These are phyloP conservation scores for Helicoverpa armigera DNA, from an alignment of 1,140 invertebrate species.

Conservation along the genomic window DNA sequence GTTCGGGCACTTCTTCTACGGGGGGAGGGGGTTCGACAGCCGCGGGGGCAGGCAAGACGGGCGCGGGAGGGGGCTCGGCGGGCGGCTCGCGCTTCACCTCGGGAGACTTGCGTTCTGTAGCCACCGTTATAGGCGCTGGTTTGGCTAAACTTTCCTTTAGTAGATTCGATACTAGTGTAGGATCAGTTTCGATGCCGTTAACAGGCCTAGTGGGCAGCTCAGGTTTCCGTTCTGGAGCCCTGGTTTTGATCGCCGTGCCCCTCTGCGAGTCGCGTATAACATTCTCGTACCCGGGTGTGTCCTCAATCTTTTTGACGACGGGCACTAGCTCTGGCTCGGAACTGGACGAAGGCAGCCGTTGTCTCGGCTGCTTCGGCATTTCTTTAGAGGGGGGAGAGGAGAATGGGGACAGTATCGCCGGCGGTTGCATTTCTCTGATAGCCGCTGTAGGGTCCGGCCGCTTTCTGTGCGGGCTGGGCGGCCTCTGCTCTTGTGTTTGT, in stretches of 20 bases:
- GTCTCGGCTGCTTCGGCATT: conserved; percentile 62
- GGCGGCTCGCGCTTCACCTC: conserved; percentile 72
- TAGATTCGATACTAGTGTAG: conserved; percentile 81
- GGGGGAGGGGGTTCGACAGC: conserved; percentile 50
- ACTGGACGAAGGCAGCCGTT: conserved; percentile 64
- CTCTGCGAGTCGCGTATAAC: conserved; percentile 76
- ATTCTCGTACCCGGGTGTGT: conserved; percentile 80
- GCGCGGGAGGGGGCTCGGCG: conserved; percentile 45
- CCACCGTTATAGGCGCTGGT: conserved; percentile 76
- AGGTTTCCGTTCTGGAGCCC: conserved; percentile 63
- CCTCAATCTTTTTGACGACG: conserved; percentile 81
- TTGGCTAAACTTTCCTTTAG: conserved; percentile 83
- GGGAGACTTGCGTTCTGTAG: conserved; percentile 72
- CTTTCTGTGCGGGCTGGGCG: conserved; percentile 71
- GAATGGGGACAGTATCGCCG: conserved; percentile 80
- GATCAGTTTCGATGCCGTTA: conserved; percentile 84
- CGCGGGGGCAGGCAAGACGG: conserved; percentile 44
- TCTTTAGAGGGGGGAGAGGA: conserved; percentile 75
- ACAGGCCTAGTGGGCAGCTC: conserved; percentile 62
- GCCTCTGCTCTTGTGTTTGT: conserved; percentile 54
- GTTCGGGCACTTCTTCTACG: conserved; percentile 64
- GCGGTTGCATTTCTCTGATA: conserved; percentile 79
- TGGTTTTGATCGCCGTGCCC: conserved; percentile 65
- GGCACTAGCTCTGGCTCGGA: conserved; percentile 78
- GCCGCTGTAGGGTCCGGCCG: conserved; percentile 70